Base-by-base conservation (phyloP, 2,797 vertebrate genomes). In the Thunnus albacares region DNA sequence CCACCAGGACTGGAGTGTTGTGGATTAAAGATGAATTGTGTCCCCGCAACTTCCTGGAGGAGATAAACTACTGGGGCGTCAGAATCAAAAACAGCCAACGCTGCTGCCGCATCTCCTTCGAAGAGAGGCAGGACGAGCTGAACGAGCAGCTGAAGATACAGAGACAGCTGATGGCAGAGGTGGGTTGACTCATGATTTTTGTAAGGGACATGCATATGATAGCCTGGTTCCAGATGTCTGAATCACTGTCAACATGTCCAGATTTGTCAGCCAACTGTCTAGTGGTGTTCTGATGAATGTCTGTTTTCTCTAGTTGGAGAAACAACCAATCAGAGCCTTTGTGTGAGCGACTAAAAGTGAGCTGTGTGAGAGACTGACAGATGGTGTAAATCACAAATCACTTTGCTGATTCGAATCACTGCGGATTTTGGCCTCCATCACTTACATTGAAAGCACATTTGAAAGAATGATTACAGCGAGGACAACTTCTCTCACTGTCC, bases 1-100 rank as follows among this genome's bases (percentile, higher is more conserved):
- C 41, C 52, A 2, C 41, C 79, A 94, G 95, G 47, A 97, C 97
- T 0, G 97, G 97, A 0, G 96, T 97, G 80, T 82, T 99, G 85
- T 95, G 90, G 77, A 97, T 99, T 56, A 95, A 95, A 62, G 96
- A 97, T 0, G 97, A 97, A 86, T 84, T 98, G 80, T 99, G 98
- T 62, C 97, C 97, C 0, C 93, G 94, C 8, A 92, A 93, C 87
- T 99, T 97, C 87, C 92, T 99, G 90, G 97, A 99, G 90, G 98
- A 99, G 91, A 95, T 99, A 68, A 97, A 96, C 90, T 99, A 98
- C 87, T 99, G 98, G 98, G 97, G 97, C 0, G 95, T 99, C 65
- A 87, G 97, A 2, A 96, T 99, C 81, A 97, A 96, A 62, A 95
- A 97, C 91, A 96, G 95, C 0, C 96, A 96, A 0, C 96, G 97